Evolutionary conservation across 2,113 vertebrate species (phyloP), one percentile per base, ranked within the genome.

Genomic region (Pica pica): DNA sequence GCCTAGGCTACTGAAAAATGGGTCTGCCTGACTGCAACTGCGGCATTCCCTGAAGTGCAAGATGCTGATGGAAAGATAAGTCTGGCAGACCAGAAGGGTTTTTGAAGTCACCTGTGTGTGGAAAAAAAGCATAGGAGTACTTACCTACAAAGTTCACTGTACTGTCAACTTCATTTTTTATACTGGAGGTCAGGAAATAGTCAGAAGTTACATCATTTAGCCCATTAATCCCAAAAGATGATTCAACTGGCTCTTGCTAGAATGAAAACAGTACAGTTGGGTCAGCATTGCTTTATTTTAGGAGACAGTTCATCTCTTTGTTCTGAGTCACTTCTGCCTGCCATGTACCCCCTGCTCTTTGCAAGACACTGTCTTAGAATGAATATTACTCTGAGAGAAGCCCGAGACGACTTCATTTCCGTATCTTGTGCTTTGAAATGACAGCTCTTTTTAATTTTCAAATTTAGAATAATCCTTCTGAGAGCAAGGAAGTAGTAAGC

Each of bases 71-170:
- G 56, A 67, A 83, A 81, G 31, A 3, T 50, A 52, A 71, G 59
- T 47, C 18, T 42, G 50, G 37, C 26, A 61, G 22, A 83, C 33
- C 41, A 60, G 39, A 79, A 35, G 28, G 5, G 12, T 24, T 68
- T 92, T 15, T 70, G 16, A 90, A 95, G 42, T 65, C 76, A 81
- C 7, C 46, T 68, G 28, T 50, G 57, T 41, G 59, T 42, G 82
- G 71, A 57, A 85, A 95, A 95, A 89, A 94, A 89, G 17, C 44
- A 87, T 12, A 44, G 61, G 30, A 87, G 53, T 88, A 97, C 97
- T 98, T 98, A 98, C 98, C 98, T 98, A 98, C 98, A 95, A 98
- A 98, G 94, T 98, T 98, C 95, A 98, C 97, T 93, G 98, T 98
- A 90, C 98, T 98, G 97, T 99, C 98, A 68, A 98, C 97, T 97